Percentiles rank a stretch among this genome's conserved stretches.
These are phyloP conservation scores for Elmis aenea DNA, from an alignment of 2,888 invertebrate genomes.

Conservation along the genomic window DNA sequence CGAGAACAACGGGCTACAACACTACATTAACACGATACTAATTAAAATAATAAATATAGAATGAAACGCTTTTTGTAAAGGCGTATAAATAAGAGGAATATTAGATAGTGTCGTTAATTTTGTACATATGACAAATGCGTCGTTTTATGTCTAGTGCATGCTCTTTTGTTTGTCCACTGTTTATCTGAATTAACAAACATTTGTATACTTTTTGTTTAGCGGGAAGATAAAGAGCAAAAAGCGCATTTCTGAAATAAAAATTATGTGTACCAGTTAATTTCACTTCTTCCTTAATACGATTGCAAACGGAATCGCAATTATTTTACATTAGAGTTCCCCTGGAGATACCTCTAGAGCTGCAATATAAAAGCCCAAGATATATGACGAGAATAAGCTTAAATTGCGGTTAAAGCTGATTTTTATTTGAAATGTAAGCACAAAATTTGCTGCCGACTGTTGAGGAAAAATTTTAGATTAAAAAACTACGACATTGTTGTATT, in stretches of 20 bases:
- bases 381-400: slow-evolving; percentile 39
- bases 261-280: slow-evolving; percentile 42
- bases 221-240: slow-evolving; percentile 17
- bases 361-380: slow-evolving; percentile 37
- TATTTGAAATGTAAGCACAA: slow-evolving; percentile 36
- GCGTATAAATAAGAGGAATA: no score
- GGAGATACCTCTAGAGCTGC: slow-evolving; percentile 28
- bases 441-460: slow-evolving; percentile 31
- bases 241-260: slow-evolving; percentile 28
- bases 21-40: no score
- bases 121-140: no score
- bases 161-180: no score
- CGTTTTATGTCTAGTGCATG: no score
- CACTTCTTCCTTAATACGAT: slow-evolving; percentile 32
- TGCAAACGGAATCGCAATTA: slow-evolving; percentile 39
- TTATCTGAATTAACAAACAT: no score
- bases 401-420: slow-evolving; percentile 37
- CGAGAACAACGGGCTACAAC: no score
- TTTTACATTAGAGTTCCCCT: slow-evolving; percentile 38
- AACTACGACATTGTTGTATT: no score
- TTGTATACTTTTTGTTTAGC: slow-evolving; percentile 18
- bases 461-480: no score
- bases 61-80: no score
- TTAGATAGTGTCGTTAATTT: no score
- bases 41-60: no score